Evolutionary conservation across 2,797 vertebrate species (phyloP).

Genomic region (Schizothorax lantsangensis): DNA sequence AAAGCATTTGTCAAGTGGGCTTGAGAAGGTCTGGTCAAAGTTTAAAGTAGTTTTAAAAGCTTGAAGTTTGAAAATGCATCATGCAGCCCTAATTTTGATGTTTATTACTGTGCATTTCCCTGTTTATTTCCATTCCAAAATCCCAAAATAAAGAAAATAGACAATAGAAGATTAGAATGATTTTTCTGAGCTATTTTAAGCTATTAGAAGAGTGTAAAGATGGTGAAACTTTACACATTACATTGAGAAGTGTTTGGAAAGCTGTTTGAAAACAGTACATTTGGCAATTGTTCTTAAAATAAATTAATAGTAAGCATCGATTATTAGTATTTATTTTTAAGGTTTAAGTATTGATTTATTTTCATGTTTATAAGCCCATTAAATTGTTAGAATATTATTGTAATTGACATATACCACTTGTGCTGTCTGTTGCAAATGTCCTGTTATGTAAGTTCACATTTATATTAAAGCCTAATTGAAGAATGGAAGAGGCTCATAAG

Average conservation of each 20-base stretch:
- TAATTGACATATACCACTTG: not conserved
- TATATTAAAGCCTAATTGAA: slow-evolving; percentile 12
- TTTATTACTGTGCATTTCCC: no score
- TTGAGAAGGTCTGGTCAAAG: not conserved
- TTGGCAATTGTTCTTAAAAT: not conserved
- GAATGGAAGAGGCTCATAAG: not conserved
- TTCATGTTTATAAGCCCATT: slow-evolving; percentile 4
- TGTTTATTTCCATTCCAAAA: no score
- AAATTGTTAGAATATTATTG: not conserved
- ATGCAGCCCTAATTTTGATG: no score
- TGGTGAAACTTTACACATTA: not conserved
- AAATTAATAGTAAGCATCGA: not conserved
- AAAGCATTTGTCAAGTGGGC: not conserved
- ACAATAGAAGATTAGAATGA: not conserved
- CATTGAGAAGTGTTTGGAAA: not conserved
- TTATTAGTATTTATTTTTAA: not conserved
- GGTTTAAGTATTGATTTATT: not conserved
- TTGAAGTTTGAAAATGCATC: no score
- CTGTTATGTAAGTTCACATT: slow-evolving; percentile 4
- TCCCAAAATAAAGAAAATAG: not conserved
- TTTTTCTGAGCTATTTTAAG: not conserved
- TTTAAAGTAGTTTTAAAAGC: not conserved
- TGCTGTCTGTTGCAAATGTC: slow-evolving; percentile 1
- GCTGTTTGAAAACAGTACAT: not conserved
- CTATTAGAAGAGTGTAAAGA: not conserved